These are phyloP conservation scores for Lepidurus packardi DNA, from an alignment of 1,140 invertebrate genomes.

Conservation along the genomic window DNA sequence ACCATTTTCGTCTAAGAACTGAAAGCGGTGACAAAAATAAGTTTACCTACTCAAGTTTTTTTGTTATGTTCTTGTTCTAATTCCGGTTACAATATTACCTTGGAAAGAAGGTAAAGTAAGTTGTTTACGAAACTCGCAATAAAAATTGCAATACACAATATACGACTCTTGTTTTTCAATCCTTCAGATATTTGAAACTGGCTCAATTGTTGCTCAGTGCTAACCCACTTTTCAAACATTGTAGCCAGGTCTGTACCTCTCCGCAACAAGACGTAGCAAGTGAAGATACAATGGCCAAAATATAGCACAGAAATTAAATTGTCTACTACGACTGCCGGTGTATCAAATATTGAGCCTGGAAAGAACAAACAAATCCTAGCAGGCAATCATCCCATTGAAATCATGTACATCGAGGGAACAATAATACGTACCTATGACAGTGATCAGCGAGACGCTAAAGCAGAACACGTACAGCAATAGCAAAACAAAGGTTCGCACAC, in stretches of 20 bases:
- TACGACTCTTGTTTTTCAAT: background rate
- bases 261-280: background rate
- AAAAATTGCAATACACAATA: background rate
- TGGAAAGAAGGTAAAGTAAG: background rate
- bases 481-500: background rate
- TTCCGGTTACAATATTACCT: background rate
- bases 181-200: background rate
- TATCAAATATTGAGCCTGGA: background rate
- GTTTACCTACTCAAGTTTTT: background rate
- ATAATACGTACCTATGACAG: background rate
- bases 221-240: constrained; percentile 8
- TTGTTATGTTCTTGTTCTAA: background rate
- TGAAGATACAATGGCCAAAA: background rate
- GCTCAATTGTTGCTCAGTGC: background rate
- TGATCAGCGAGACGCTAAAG: background rate
- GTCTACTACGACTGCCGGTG: background rate
- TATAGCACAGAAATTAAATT: background rate
- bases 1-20: background rate
- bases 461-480: background rate
- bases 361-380: background rate
- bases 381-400: no score
- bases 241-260: background rate
- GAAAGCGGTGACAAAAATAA: background rate
- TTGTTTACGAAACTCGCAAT: background rate
- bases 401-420: no score